Evolutionary conservation across 2,888 invertebrate species (phyloP).

Genomic region (Periphyllus acericola): DNA sequence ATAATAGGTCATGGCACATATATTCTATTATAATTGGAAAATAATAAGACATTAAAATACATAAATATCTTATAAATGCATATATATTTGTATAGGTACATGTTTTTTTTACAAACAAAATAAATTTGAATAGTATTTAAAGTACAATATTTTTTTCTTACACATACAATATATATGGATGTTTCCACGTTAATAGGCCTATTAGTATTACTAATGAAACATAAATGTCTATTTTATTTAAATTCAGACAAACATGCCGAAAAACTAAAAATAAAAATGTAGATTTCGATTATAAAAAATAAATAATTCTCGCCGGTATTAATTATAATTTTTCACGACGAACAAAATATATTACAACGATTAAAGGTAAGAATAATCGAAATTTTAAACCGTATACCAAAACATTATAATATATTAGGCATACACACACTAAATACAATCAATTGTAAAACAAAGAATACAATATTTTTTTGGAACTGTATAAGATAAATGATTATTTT

Average conservation of each 20-base stretch:
- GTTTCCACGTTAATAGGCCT: slow-evolving; percentile 21
- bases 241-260: background rate
- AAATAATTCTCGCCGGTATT: background rate
- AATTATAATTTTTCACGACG: background rate
- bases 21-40: background rate
- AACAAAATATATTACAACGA: background rate
- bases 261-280: slow-evolving; percentile 20
- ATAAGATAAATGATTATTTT: background rate
- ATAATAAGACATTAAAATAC: background rate
- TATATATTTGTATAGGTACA: no score
- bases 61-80: background rate
- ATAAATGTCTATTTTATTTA: slow-evolving; percentile 34
- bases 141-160: background rate
- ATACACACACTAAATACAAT: background rate
- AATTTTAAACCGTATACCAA: background rate
- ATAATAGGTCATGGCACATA: background rate
- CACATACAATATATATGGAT: background rate
- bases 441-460: background rate
- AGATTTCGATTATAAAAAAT: background rate
- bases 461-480: background rate
- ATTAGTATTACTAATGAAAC: slow-evolving; percentile 24
- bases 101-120: background rate
- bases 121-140: background rate
- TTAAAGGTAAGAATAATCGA: background rate
- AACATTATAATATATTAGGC: background rate